phyloP scores from a whole-genome alignment of 2,888 invertebrate genomes.

The Tribolium freemani region DNA sequence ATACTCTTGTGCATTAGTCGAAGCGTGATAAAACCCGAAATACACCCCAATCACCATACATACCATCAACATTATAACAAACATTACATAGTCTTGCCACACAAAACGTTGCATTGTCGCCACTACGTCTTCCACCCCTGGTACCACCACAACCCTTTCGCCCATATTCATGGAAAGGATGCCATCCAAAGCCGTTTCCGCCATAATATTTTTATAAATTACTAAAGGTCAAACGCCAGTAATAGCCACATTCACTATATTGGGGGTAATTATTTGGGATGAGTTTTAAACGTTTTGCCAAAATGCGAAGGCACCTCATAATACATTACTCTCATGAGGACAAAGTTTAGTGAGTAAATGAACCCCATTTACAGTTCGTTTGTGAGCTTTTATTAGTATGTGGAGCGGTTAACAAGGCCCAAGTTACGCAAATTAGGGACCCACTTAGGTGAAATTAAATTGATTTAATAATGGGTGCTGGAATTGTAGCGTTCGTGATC shows the following conservation, averaged over 20 bases:
- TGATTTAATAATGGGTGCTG: neutral
- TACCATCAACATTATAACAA: constrained; percentile 80
- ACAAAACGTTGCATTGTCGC: constrained; percentile 67
- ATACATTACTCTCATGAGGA: neutral
- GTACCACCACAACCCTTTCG: constrained; percentile 53
- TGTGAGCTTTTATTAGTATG: neutral
- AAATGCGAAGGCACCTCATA: neutral
- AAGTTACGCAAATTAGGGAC: neutral
- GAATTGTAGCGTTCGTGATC: neutral
- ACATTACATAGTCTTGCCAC: constrained; percentile 84
- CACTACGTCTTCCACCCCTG: constrained; percentile 61
- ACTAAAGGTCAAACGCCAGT: neutral
- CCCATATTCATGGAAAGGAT: constrained; percentile 55
- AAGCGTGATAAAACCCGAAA: constrained; percentile 81
- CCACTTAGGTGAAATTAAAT: neutral
- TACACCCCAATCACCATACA: constrained; percentile 87
- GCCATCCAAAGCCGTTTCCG: constrained; percentile 51
- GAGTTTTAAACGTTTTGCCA: neutral
- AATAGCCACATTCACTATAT: neutral
- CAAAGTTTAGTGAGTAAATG: neutral
- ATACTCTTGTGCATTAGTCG: constrained; percentile 77
- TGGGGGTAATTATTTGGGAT: neutral
- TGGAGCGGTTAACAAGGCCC: neutral
- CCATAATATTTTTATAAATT: constrained; percentile 45
- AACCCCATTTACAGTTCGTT: neutral